Evolutionary conservation across 2,113 vertebrate genomes (phyloP), one percentile per base, ranked within the genome.

Genomic region (Sigmodon hispidus): DNA sequence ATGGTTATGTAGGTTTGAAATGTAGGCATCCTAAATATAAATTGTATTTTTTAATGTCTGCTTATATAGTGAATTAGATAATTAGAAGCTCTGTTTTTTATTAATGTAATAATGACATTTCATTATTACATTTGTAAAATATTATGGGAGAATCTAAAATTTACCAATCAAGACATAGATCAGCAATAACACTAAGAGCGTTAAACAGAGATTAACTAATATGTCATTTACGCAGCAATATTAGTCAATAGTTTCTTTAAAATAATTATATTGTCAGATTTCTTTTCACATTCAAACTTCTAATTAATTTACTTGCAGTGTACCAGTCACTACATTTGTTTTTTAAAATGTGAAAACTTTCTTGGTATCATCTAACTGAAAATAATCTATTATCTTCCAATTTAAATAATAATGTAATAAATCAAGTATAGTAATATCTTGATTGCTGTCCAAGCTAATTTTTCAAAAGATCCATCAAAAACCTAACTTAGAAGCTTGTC

Each of bases 121-220:
- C 89, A 63, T 85, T 95, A 43, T 92, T 61, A 86, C 6, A 63
- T 31, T 65, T n/a, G 34, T 59, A 92, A 96, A 94, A 57, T 88
- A 90, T 63, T 52, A 75, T 86, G 75, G 40, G 7, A 89, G n/a
- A 93, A 69, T 45, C 87, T 48, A 2, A 79, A 72, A 94, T 65
- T 94, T 77, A 65, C 59, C 93, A 79, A 83, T 80, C 45, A 72
- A 87, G 88, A 17, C 50, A 55, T 77, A 97, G 83, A 95, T 89
- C n/a, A n/a, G n/a, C n/a, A n/a, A n/a, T n/a, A n/a, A n/a, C n/a
- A n/a, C n/a, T n/a, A n/a, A n/a, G n/a, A 67, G 93, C n/a, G 73
- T 93, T 87, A 86, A 84, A 91, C 16, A 89, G 36, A 2, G 91
- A 90, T 19, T 65, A 87, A 40, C 84, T 10, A 63, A 13, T 17